These are phyloP conservation scores for Lagria hirta DNA, from an alignment of 2,888 invertebrate genomes.

Conservation along the genomic window DNA sequence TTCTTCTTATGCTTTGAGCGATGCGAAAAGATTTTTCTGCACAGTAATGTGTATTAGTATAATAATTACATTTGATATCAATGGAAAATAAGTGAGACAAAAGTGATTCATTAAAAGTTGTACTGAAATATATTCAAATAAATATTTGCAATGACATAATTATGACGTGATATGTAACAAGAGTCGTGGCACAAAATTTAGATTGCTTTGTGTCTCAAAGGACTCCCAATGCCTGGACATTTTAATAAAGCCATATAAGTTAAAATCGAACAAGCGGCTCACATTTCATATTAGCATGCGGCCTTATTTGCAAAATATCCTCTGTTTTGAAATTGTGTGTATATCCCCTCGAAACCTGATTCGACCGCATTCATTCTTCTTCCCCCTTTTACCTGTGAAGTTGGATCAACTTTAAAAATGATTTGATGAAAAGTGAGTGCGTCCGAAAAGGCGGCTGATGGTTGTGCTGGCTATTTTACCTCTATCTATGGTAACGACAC, in stretches of 20 bases:
- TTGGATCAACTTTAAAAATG: conserved; percentile 36
- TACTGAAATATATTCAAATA: too few relatives aligned
- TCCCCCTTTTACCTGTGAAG: conserved; percentile 27
- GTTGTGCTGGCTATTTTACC: conserved; percentile 25
- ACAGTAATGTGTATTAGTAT: too few relatives aligned
- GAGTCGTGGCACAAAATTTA: conserved; percentile 22
- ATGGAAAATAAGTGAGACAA: too few relatives aligned
- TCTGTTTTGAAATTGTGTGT: conserved; percentile 13
- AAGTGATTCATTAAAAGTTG: too few relatives aligned
- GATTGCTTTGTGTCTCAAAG: conserved; percentile 30
- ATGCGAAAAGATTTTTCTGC: too few relatives aligned
- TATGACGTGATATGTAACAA: conserved; percentile 25
- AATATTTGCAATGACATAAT: conserved; percentile 30
- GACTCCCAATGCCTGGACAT: conserved; percentile 30
- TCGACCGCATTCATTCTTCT: conserved; percentile 27
- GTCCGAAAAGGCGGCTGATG: conserved; percentile 7
- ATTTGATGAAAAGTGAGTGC: conserved; percentile 20
- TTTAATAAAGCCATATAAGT: conserved; percentile 39
- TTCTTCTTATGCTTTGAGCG: too few relatives aligned
- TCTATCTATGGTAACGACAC: conserved; percentile 30
- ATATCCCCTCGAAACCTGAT: conserved; percentile 23
- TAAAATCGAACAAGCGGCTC: conserved; percentile 31
- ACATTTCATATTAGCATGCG: too few relatives aligned
- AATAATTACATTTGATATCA: too few relatives aligned
- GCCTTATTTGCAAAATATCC: too few relatives aligned